Evolutionary conservation across 1,140 invertebrate species (phyloP).

Genomic region (Hylaeus anthracinus): DNA sequence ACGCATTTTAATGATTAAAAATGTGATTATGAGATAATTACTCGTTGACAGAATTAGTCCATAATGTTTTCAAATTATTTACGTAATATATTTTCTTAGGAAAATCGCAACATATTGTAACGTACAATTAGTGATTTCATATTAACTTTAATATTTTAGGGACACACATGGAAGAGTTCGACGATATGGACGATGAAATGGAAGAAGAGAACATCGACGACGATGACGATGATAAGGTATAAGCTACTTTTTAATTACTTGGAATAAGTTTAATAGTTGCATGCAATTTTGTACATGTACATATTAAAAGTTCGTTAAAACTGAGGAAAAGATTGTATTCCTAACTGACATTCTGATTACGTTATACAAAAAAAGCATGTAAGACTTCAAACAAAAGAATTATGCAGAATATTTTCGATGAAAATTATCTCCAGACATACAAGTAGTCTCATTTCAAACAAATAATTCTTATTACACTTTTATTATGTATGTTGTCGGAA

Average conservation of each 20-base stretch:
- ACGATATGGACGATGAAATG: conserved; percentile 89
- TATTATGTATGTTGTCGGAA: conserved; percentile 55
- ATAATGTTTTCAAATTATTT: too few relatives aligned
- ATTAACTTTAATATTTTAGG: conserved; percentile 64
- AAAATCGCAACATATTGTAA: background rate
- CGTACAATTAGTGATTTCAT: background rate
- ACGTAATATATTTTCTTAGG: background rate
- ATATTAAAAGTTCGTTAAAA: conserved; percentile 30
- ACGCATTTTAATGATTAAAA: too few relatives aligned
- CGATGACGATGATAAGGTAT: conserved; percentile 86
- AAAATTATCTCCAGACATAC: background rate
- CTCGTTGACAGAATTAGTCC: too few relatives aligned
- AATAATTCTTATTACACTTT: conserved; percentile 26
- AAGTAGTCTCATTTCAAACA: background rate
- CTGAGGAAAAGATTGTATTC: conserved; percentile 32
- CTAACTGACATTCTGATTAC: conserved; percentile 39
- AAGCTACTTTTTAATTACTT: background rate
- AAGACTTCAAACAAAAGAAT: conserved; percentile 4
- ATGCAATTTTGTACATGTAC: conserved; percentile 8
- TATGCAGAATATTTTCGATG: conserved; percentile 42
- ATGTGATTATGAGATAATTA: too few relatives aligned
- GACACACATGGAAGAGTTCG: conserved; percentile 87
- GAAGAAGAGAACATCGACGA: conserved; percentile 89
- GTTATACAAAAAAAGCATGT: conserved; percentile 1
- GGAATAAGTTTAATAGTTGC: background rate